These are phyloP conservation scores for Dromaius novaehollandiae DNA, from an alignment of 2,113 vertebrate species.

Conservation along the genomic window DNA sequence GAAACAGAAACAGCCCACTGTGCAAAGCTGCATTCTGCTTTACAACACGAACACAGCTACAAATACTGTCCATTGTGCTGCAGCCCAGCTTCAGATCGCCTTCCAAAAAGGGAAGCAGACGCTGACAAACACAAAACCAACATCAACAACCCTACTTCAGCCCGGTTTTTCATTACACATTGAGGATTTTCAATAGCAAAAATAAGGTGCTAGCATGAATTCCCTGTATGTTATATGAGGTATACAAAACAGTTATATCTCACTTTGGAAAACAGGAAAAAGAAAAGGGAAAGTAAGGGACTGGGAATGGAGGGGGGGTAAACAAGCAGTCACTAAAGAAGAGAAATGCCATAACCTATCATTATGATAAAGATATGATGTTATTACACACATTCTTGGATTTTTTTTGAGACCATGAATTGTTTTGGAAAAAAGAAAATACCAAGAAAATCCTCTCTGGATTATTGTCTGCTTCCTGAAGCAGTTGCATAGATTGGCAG, in stretches of 20 bases:
- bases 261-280: neutral
- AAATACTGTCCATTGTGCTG: neutral
- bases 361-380: neutral
- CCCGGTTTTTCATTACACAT: neutral
- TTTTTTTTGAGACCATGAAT: neutral
- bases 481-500: neutral
- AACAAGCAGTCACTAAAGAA: neutral
- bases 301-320: neutral
- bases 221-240: no score
- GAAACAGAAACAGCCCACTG: neutral
- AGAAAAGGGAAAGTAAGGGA: neutral
- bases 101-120: neutral
- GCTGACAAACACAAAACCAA: neutral
- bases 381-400: neutral
- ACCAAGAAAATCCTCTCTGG: neutral
- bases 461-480: conserved; percentile 1
- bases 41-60: neutral
- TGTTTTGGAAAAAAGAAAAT: neutral
- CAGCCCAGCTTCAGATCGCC: neutral
- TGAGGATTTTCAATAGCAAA: neutral
- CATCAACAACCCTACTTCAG: neutral
- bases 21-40: neutral
- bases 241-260: neutral
- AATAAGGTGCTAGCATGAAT: neutral
- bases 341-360: neutral